Conservation (phyloP, 2,113 vertebrate genomes). For the Actenoides hombroni region DNA sequence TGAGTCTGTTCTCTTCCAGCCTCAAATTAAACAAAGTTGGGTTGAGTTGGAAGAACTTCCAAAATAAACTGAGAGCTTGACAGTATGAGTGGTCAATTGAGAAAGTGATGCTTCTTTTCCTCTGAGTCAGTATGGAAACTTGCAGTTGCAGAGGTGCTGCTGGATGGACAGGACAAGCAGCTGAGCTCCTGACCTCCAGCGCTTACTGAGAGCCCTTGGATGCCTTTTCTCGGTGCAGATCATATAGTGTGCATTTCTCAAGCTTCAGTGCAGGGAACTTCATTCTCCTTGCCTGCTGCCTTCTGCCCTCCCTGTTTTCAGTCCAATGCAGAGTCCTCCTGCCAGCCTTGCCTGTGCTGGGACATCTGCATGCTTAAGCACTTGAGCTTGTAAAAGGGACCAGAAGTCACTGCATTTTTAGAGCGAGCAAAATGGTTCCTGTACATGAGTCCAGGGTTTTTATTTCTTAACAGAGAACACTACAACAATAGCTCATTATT, state of each 20-base stretch:
- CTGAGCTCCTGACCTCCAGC: background rate
- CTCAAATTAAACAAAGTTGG: slow-evolving; percentile 33
- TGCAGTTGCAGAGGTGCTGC: slow-evolving; percentile 5
- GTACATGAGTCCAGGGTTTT: background rate
- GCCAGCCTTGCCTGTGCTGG: background rate
- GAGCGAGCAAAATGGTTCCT: background rate
- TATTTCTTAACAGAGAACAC: background rate
- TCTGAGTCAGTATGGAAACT: slow-evolving; percentile 54
- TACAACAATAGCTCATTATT: slow-evolving; percentile 54
- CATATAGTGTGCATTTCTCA: background rate
- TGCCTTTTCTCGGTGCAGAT: background rate
- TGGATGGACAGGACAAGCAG: background rate
- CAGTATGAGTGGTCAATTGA: slow-evolving; percentile 2
- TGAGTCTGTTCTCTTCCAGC: background rate
- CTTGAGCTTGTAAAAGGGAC: background rate
- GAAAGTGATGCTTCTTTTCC: slow-evolving; percentile 47
- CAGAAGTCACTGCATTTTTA: background rate
- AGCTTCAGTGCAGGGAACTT: background rate
- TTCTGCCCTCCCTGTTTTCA: background rate
- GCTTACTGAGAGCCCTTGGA: background rate
- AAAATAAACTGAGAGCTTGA: slow-evolving; percentile 55
- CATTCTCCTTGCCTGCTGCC: background rate
- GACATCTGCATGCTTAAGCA: fast-evolving
- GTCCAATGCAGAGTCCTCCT: background rate
- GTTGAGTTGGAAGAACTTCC: slow-evolving; percentile 39